Percentiles rank a stretch among this genome's conserved stretches.
Evolutionary conservation across 2,113 vertebrate genomes (phyloP).

Genomic region (Ochotona curzoniae): DNA sequence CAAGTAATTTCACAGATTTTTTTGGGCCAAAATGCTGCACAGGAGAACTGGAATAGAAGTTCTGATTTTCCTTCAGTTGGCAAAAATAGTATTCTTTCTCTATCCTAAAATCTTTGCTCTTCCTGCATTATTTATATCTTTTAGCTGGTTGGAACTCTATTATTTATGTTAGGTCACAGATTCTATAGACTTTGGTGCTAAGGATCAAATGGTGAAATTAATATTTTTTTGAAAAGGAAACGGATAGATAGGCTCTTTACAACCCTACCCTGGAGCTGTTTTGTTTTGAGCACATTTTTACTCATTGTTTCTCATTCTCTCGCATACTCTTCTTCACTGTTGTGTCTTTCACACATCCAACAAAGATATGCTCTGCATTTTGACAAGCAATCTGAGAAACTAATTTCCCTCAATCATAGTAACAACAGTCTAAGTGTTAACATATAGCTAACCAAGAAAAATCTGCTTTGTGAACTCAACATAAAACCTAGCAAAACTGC

Average conservation of each 20-base stretch:
- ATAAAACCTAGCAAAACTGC: not conserved
- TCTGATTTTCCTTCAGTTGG: not conserved
- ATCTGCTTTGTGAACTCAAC: not conserved
- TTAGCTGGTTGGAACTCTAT: not conserved
- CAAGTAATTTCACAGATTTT: not conserved
- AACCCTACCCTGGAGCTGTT: not conserved
- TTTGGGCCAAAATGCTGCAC: not conserved
- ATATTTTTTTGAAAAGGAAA: not conserved
- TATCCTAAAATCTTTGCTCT: not conserved
- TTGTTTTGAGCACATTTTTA: not conserved
- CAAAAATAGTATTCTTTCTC: not conserved
- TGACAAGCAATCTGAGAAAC: constrained; percentile 34
- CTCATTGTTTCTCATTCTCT: not conserved
- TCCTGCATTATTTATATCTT: not conserved
- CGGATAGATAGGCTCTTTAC: not conserved
- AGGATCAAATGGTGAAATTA: not conserved
- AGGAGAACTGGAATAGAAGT: not conserved
- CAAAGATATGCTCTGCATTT: not conserved
- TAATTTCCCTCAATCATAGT: not conserved
- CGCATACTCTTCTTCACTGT: not conserved
- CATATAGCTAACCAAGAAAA: not conserved
- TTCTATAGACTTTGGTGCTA: not conserved
- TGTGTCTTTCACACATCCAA: not conserved
- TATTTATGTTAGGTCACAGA: not conserved
- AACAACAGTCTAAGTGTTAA: not conserved